phyloP scores from a whole-genome alignment of 2,113 vertebrate genomes.

The Embiotoca jacksoni region DNA sequence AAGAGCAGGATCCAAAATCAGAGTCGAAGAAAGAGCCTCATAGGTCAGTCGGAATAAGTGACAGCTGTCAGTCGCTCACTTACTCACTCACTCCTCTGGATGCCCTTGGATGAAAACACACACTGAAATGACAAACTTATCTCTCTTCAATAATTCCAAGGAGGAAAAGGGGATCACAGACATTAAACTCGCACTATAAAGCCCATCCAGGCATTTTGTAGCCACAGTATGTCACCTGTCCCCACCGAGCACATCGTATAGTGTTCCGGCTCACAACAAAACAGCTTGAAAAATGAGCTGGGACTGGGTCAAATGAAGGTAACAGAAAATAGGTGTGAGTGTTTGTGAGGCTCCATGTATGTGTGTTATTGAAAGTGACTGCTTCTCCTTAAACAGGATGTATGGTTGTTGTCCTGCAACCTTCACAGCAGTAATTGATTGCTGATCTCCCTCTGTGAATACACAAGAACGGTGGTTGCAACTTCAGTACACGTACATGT shows the following conservation, averaged over 20 bases:
- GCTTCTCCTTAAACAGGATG: constrained; percentile 70
- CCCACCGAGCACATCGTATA: constrained; percentile 39
- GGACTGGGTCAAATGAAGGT: constrained; percentile 72
- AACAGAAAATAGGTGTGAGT: constrained; percentile 29
- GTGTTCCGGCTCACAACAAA: constrained; percentile 64
- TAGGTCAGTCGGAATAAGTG: constrained; percentile 87
- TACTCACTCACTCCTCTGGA: not conserved
- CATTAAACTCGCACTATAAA: constrained; percentile 33
- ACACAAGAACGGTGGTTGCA: constrained; percentile 55
- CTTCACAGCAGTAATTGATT: constrained; percentile 72
- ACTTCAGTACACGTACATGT: constrained; percentile 3
- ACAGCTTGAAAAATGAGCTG: constrained; percentile 70
- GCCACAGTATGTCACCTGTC: constrained; percentile 25
- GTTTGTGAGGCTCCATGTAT: constrained; percentile 10
- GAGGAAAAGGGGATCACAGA: not conserved
- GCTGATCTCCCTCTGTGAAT: constrained; percentile 61
- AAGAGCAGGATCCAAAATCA: constrained; percentile 96
- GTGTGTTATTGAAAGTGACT: constrained; percentile 65
- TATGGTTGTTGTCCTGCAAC: constrained; percentile 69
- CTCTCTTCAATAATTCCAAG: constrained; percentile 15
- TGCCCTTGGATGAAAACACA: constrained; percentile 20
- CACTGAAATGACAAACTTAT: not conserved
- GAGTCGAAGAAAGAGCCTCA: constrained; percentile 91
- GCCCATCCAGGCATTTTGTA: constrained; percentile 53
- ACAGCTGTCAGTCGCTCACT: constrained; percentile 9